Base-by-base conservation (phyloP, 2,888 invertebrate species). In the Drosophila subquinaria region DNA sequence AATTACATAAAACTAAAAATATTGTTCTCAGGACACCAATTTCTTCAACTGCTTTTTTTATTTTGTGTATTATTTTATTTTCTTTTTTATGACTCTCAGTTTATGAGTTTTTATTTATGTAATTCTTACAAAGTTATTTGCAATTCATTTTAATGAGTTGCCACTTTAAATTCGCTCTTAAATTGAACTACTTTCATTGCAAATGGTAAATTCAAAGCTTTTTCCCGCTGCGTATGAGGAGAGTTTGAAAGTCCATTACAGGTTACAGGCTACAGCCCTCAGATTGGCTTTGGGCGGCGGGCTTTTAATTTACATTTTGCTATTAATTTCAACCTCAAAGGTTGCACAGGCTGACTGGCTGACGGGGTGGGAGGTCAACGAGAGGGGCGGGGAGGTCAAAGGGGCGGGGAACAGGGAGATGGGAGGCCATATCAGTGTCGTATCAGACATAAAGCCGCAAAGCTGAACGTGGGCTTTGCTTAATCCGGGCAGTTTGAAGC, bases 301-400 rank as follows among this genome's bases (percentile, higher is more conserved):
- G 68, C 87, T 87, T 87, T 87, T 84, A 82, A 84, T 84, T 87
- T 87, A 72, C 87, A 79, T 84, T 84, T 84, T 84, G 78, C 82
- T 78, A 78, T 84, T 87, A 83, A 84, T 80, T 81, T 82, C 67
- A 67, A 76, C 68, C 87, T 71, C 82, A 87, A 83, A 81, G 87
- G 81, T 75, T 68, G 67, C 64, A 55, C 53, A 62, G 66, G 38
- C 47, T n/a, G 30, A 42, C 35, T 57, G 48, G 35, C 15, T 10
- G 10, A 36, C 1, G 43, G n/a, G 11, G 4, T 4, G 23, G 23
- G 23, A 23, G 23, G 23, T 23, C 23, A 10, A 8, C 30, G 30
- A 5, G 0, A 10, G 30, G 23, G 17, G 8, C 8, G 43, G 17
- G 13, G 4, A 11, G 8, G 0, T 27, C 4, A 23, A 23, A 11